A percentile compares a stretch with the other conserved stretches of the same genome.
Conservation (phyloP, 1,140 invertebrate species). For the Protaetia brevitarsis region DNA sequence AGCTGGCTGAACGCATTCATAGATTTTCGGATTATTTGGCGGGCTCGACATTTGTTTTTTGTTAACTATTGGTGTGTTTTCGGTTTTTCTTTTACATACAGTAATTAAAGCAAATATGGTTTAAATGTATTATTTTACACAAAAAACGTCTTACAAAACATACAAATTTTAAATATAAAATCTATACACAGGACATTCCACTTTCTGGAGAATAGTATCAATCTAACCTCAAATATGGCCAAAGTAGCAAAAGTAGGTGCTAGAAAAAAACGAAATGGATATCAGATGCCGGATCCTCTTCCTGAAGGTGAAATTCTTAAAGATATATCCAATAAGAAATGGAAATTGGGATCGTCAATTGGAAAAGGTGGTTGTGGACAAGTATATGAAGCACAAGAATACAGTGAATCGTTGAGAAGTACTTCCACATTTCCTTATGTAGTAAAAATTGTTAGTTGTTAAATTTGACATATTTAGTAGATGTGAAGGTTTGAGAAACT, state of each 20-base stretch:
- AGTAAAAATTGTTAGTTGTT: conserved; percentile 72
- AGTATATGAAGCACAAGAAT: conserved; percentile 75
- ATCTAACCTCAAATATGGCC: conserved; percentile 22
- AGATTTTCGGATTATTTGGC: no score
- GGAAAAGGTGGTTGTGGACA: conserved; percentile 93
- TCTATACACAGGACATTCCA: no score
- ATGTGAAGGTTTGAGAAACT: background rate
- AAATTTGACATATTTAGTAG: background rate
- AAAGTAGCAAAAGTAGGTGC: conserved; percentile 49
- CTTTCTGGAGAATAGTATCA: no score
- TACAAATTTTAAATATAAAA: no score
- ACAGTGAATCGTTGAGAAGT: conserved; percentile 51
- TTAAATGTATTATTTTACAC: no score
- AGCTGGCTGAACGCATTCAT: no score
- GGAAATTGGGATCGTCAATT: conserved; percentile 83
- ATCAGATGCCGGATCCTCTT: conserved; percentile 73
- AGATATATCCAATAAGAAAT: conserved; percentile 74
- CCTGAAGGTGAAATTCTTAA: conserved; percentile 70
- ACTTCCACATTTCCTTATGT: conserved; percentile 59
- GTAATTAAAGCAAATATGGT: no score
- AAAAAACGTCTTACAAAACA: no score
- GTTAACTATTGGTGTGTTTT: no score
- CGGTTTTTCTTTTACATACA: no score
- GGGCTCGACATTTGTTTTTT: no score
- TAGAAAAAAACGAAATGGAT: conserved; percentile 54